Evolutionary conservation across 2,113 vertebrate genomes (phyloP).

Genomic region (Naja naja): DNA sequence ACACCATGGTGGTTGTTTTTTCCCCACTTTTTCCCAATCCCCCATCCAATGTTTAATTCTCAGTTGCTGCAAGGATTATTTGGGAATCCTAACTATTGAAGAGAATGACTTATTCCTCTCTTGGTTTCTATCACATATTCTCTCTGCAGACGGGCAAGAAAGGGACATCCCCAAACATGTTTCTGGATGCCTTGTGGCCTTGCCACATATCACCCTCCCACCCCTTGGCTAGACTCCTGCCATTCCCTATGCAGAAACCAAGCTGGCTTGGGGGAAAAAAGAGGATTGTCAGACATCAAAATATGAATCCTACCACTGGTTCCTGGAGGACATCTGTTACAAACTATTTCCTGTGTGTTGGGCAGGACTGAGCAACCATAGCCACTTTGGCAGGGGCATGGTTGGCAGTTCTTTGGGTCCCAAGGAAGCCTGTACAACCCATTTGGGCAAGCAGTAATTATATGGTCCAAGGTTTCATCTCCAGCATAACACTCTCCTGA

Average conservation of each 20-base stretch:
- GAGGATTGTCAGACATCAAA: neutral
- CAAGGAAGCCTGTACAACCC: conserved; percentile 78
- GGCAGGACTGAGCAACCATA: conserved; percentile 73
- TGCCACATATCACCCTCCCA: neutral
- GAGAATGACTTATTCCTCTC: neutral
- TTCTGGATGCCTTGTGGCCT: neutral
- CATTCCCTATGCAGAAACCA: no score
- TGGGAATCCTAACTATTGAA: neutral
- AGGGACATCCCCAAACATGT: neutral
- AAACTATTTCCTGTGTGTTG: conserved; percentile 63
- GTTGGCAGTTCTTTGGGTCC: conserved; percentile 61
- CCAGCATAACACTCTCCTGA: conserved; percentile 84
- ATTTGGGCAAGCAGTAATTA: conserved; percentile 60
- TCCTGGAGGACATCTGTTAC: conserved; percentile 78
- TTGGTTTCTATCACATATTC: neutral
- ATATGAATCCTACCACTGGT: conserved; percentile 71
- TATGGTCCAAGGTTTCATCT: conserved; percentile 69
- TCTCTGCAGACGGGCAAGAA: neutral
- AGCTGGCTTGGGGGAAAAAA: neutral
- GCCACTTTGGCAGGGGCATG: conserved; percentile 77
- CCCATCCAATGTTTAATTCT: neutral
- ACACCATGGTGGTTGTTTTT: neutral
- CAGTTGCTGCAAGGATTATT: neutral
- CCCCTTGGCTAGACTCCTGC: neutral
- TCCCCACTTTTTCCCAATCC: neutral